Conservation (phyloP, 2,888 invertebrate species). For the Megastigmus dorsalis region DNA sequence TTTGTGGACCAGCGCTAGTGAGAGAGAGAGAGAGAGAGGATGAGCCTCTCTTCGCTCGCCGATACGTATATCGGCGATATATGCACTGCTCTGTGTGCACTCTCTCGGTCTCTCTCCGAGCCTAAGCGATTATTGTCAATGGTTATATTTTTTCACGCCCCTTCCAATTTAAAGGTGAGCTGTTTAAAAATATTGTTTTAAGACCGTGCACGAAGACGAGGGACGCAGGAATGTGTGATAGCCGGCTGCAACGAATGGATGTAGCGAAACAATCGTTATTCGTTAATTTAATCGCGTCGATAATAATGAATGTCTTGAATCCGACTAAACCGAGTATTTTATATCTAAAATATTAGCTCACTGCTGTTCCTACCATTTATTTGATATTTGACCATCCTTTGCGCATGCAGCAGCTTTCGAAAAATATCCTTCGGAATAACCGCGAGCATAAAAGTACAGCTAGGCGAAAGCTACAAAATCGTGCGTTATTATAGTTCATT, state of each 20-base stretch:
- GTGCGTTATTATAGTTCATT: background rate
- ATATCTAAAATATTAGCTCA: too few relatives aligned
- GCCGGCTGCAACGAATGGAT: background rate
- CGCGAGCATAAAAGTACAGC: background rate
- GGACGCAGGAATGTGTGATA: slow-evolving; percentile 8
- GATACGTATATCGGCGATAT: background rate
- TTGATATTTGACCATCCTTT: too few relatives aligned
- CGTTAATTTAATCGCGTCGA: too few relatives aligned
- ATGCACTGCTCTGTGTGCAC: background rate
- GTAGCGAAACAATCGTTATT: too few relatives aligned
- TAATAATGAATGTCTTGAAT: too few relatives aligned
- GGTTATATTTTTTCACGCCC: slow-evolving; percentile 42
- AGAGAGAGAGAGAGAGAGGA: too few relatives aligned
- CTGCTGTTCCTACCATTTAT: too few relatives aligned
- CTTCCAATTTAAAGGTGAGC: slow-evolving; percentile 21
- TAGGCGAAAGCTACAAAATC: background rate
- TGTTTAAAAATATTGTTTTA: slow-evolving; percentile 4
- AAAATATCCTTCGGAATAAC: too few relatives aligned
- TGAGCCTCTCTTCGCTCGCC: too few relatives aligned
- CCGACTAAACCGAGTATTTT: too few relatives aligned
- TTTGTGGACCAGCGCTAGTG: slow-evolving; percentile 64
- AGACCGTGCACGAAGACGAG: background rate
- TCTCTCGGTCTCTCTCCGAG: slow-evolving; percentile 22
- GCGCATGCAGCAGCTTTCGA: too few relatives aligned
- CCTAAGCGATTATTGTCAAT: slow-evolving; percentile 42